phyloP scores from a whole-genome alignment of 2,888 invertebrate species.

The Lepidocyrtoides sp. region DNA sequence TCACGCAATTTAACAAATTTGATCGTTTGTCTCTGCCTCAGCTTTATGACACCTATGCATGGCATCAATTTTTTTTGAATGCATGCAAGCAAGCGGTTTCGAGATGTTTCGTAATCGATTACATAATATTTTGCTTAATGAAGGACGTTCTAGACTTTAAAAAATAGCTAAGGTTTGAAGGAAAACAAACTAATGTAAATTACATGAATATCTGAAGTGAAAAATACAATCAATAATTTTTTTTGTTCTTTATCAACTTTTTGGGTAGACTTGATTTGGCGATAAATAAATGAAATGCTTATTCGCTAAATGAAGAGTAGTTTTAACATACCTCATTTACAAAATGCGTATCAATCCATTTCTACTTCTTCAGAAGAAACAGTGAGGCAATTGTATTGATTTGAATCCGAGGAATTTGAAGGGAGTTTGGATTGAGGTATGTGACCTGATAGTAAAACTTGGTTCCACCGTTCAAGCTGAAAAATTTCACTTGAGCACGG shows the following conservation, averaged over 20 bases:
- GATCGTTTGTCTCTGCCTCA: not conserved
- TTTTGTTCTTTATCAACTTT: too few relatives aligned
- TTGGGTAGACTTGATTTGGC: too few relatives aligned
- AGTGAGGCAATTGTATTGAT: too few relatives aligned
- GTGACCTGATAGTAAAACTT: constrained; percentile 24
- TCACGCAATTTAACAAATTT: constrained; percentile 36
- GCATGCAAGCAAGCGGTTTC: not conserved
- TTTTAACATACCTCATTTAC: too few relatives aligned
- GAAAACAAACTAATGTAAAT: too few relatives aligned
- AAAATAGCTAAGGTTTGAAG: too few relatives aligned
- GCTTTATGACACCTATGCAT: constrained; percentile 34
- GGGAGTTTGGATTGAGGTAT: not conserved
- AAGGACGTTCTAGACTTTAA: not conserved
- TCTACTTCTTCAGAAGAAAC: too few relatives aligned
- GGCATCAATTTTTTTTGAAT: not conserved
- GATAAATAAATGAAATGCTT: too few relatives aligned
- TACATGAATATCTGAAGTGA: too few relatives aligned
- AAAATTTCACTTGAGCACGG: constrained; percentile 25
- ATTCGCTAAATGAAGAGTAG: too few relatives aligned
- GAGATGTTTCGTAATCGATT: not conserved
- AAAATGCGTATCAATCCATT: too few relatives aligned
- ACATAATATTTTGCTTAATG: not conserved
- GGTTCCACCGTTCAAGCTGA: not conserved
- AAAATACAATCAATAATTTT: too few relatives aligned
- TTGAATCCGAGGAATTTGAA: not conserved